Evolutionary conservation across 2,113 vertebrate genomes (phyloP).

Genomic region (Pygathrix nemaeus): DNA sequence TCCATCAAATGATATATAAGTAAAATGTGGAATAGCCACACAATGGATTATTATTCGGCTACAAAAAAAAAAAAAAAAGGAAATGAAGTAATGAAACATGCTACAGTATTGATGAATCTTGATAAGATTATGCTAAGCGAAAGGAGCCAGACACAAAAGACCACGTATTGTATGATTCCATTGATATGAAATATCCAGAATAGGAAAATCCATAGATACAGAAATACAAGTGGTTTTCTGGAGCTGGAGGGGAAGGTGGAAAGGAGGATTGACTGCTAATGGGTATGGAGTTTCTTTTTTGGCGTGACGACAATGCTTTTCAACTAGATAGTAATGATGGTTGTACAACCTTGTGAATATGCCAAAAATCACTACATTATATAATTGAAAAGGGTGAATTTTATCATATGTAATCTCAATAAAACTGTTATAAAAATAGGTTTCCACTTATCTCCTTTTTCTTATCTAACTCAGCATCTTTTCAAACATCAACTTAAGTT

Average conservation of each 20-base stretch:
- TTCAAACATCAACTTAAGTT: constrained; percentile 15
- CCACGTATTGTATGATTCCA: background rate
- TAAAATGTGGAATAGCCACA: background rate
- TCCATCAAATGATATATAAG: background rate
- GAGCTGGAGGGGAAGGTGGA: background rate
- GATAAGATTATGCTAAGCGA: constrained; percentile 9
- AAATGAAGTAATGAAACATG: background rate
- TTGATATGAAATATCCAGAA: background rate
- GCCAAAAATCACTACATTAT: background rate
- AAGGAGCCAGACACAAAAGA: background rate
- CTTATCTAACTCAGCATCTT: background rate
- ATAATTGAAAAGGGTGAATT: background rate
- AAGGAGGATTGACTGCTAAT: background rate
- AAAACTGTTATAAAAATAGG: background rate
- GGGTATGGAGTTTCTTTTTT: background rate
- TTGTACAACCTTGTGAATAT: background rate
- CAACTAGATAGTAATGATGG: background rate
- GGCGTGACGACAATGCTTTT: background rate
- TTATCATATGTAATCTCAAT: background rate
- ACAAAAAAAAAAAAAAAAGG: background rate
- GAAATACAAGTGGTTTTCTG: background rate
- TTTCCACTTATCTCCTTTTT: background rate
- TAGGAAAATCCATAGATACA: background rate
- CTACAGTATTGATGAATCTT: background rate
- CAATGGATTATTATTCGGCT: background rate